These are phyloP conservation scores for Oenanthe oenanthe DNA, from an alignment of 2,113 vertebrate species.

Conservation along the genomic window DNA sequence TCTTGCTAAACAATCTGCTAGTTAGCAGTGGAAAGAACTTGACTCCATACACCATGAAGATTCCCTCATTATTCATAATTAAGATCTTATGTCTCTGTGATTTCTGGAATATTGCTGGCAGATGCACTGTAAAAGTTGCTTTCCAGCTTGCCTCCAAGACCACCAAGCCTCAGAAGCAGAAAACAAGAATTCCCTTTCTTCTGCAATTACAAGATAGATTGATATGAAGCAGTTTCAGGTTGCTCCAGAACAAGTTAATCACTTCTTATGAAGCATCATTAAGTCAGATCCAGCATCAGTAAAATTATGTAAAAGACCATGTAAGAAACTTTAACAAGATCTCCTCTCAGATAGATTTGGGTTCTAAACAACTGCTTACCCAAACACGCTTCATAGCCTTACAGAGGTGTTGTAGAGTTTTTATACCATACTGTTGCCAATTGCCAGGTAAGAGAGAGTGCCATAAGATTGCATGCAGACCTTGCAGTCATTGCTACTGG, in stretches of 20 bases:
- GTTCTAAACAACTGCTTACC: neutral
- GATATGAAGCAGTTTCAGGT: neutral
- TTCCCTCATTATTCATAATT: neutral
- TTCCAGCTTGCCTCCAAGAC: neutral
- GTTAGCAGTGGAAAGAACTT: neutral
- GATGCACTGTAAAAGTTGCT: neutral
- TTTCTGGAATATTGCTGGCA: neutral
- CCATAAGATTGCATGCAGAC: neutral
- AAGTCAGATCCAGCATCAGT: neutral
- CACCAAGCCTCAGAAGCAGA: neutral
- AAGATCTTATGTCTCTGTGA: neutral
- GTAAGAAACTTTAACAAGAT: neutral
- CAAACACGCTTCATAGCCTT: neutral
- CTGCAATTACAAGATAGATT: neutral
- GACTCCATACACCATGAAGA: neutral
- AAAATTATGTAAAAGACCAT: neutral
- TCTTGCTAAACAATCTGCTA: neutral
- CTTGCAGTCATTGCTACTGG: neutral
- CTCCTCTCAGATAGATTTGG: neutral
- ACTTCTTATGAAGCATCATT: neutral
- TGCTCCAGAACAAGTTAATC: neutral
- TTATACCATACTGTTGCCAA: neutral
- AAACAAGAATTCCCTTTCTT: conserved; percentile 1
- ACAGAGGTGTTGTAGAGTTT: neutral
- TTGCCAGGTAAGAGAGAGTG: neutral